Percentiles rank a stretch among this genome's conserved stretches.
These are phyloP conservation scores for Acleris holmiana DNA, from an alignment of 2,888 invertebrate genomes.

Conservation along the genomic window DNA sequence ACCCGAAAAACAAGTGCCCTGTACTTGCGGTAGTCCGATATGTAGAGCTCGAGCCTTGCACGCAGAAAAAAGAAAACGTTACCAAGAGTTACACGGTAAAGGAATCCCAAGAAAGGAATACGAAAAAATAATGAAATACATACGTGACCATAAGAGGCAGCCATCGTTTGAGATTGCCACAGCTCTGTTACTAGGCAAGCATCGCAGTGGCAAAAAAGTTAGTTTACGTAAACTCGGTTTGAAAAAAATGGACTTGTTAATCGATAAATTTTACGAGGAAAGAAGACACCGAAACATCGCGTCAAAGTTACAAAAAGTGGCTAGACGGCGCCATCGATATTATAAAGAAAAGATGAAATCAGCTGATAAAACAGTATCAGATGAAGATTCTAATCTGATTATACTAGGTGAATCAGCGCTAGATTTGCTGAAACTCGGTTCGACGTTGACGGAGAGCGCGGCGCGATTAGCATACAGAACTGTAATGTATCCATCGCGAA, in stretches of 20 bases:
- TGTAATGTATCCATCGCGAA: background rate
- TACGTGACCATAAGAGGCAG: background rate
- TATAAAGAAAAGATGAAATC: background rate
- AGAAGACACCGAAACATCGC: background rate
- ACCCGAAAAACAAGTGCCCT: background rate
- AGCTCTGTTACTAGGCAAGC: too few species aligned
- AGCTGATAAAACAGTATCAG: too few species aligned
- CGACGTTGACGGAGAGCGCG: background rate
- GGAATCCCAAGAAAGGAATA: background rate
- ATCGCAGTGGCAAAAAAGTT: too few species aligned
- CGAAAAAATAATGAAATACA: background rate
- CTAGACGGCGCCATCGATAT: slow-evolving; percentile 1
- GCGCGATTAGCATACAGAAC: background rate
- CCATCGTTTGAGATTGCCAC: too few species aligned
- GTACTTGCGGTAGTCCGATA: slow-evolving; percentile 1
- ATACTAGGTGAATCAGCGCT: background rate
- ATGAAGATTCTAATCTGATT: background rate
- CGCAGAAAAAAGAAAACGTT: too few species aligned
- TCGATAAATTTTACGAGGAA: too few species aligned
- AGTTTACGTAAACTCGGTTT: too few species aligned
- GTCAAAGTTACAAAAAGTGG: background rate
- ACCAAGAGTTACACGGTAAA: background rate
- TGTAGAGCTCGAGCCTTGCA: background rate
- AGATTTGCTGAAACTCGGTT: background rate
- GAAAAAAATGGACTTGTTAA: too few species aligned